Conservation (phyloP, 2,888 invertebrate species). For the Zaprionus bogoriensis region DNA sequence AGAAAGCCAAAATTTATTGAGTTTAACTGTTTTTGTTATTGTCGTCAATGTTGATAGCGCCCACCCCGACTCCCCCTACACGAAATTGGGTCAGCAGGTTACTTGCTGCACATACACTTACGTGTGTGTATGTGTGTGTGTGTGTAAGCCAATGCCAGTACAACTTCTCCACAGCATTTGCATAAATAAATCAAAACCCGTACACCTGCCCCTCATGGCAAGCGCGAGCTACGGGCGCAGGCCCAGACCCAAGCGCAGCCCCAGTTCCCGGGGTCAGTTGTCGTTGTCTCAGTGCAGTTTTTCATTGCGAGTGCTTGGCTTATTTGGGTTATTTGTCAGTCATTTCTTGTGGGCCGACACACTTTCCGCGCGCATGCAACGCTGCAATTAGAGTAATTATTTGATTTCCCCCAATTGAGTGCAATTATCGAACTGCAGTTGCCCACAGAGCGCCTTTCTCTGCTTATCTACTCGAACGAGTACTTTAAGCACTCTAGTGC, state of each 20-base stretch:
- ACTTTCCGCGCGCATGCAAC: constrained; percentile 37
- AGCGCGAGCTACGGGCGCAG: not conserved
- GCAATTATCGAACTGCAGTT: too few relatives aligned
- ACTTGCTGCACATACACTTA: not conserved
- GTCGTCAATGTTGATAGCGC: not conserved
- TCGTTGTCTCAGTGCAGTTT: constrained; percentile 2
- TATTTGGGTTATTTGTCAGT: constrained; percentile 56
- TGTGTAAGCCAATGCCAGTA: too few relatives aligned
- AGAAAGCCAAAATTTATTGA: not conserved
- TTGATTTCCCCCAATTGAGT: constrained; percentile 31
- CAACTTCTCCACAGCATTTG: constrained; percentile 45
- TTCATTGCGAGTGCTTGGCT: constrained; percentile 1
- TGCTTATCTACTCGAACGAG: too few relatives aligned
- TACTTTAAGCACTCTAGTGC: too few relatives aligned
- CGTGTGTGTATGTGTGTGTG: not conserved
- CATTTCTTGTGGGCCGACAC: constrained; percentile 22
- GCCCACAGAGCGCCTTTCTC: too few relatives aligned
- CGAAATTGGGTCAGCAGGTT: constrained; percentile 37
- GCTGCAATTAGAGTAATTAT: constrained; percentile 57
- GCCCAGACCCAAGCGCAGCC: not conserved
- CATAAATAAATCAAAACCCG: constrained; percentile 55
- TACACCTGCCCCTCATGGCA: constrained; percentile 30
- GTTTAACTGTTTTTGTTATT: not conserved
- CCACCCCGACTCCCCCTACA: not conserved
- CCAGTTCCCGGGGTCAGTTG: constrained; percentile 18